Evolutionary conservation across 1,140 invertebrate genomes (phyloP).

Genomic region (Pseudomyrmex cubaensis): DNA sequence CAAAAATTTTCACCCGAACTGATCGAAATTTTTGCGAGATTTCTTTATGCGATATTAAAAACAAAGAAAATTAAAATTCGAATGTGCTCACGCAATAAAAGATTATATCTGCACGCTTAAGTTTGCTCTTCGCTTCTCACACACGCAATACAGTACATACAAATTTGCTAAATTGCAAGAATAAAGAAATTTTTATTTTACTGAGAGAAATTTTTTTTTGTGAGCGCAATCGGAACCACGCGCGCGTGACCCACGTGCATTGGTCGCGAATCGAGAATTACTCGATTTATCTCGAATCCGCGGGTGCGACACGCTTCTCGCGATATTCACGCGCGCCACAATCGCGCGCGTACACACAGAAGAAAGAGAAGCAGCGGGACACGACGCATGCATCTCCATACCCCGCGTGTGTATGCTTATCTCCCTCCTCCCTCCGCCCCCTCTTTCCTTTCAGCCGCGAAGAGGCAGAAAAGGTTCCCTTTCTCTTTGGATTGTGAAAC

Average conservation of each 20-base stretch:
- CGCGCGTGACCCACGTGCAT: not conserved
- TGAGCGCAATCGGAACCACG: not conserved
- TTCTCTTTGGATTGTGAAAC: constrained; percentile 82
- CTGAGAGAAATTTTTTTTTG: no score
- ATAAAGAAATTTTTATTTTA: no score
- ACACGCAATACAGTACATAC: no score
- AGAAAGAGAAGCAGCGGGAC: not conserved
- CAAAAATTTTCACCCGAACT: not conserved
- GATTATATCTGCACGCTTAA: no score
- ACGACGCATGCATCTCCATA: constrained; percentile 63
- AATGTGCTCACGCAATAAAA: no score
- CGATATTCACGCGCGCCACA: constrained; percentile 1
- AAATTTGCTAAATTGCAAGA: no score
- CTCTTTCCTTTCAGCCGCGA: constrained; percentile 56
- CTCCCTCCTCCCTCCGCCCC: constrained; percentile 11
- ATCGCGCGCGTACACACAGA: constrained; percentile 7
- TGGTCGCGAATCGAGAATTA: not conserved
- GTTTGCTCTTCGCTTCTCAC: no score
- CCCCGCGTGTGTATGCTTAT: not conserved
- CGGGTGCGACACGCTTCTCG: constrained; percentile 10
- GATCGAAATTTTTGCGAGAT: not conserved
- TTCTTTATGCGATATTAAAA: not conserved
- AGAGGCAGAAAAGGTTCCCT: constrained; percentile 75
- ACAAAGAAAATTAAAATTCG: not conserved
- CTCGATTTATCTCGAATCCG: constrained; percentile 9